Conservation (phyloP, 2,888 invertebrate genomes). For the Hermaeophaga mercurialis region DNA sequence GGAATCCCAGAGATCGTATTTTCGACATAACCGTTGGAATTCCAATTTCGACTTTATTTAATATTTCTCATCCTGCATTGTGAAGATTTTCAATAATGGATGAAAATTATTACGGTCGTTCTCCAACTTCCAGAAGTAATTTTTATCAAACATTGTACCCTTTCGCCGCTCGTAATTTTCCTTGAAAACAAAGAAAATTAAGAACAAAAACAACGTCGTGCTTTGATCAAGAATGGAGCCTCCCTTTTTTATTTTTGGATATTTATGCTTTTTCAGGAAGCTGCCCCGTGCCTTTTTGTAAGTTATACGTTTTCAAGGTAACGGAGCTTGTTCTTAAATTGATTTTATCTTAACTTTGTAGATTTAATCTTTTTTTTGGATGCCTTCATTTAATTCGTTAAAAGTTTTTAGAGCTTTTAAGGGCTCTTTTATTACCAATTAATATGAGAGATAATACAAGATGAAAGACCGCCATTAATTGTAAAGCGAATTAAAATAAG, state of each 20-base stretch:
- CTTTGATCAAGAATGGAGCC: conserved; percentile 3
- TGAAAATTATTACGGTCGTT: background rate
- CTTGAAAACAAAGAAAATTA: conserved; percentile 15
- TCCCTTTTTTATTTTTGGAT: conserved; percentile 9
- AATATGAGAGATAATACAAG: background rate
- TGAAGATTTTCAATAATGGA: background rate
- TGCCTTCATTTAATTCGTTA: conserved; percentile 4
- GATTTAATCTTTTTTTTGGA: conserved; percentile 6
- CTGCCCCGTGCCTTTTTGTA: background rate
- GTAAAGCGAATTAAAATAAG: too few relatives aligned
- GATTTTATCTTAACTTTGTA: conserved; percentile 19
- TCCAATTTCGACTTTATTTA: background rate
- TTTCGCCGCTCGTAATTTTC: background rate
- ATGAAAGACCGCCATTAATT: too few relatives aligned
- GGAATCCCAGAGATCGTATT: too few relatives aligned
- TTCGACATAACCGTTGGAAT: too few relatives aligned
- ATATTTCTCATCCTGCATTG: background rate
- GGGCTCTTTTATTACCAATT: conserved; percentile 1
- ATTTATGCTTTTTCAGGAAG: conserved; percentile 7
- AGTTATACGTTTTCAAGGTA: conserved; percentile 3
- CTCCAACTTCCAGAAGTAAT: background rate
- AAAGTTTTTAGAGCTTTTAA: conserved; percentile 10
- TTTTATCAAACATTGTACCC: background rate
- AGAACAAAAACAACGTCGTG: conserved; percentile 11
- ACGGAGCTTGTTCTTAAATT: conserved; percentile 4